These are phyloP conservation scores for Pteromalus puparum DNA, from an alignment of 1,140 invertebrate genomes.

Conservation along the genomic window DNA sequence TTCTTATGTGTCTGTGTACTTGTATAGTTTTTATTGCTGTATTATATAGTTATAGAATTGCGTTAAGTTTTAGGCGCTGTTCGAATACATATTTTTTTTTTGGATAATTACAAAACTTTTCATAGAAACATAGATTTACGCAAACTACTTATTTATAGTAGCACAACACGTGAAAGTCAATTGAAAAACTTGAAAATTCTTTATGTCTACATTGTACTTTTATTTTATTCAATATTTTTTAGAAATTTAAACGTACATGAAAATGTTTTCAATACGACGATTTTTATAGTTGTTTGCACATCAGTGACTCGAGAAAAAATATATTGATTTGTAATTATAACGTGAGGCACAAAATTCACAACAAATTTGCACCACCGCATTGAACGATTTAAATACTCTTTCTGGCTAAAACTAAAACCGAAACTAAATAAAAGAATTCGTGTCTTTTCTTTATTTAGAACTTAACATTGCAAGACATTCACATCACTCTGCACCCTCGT, in stretches of 20 bases:
- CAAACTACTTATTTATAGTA: not conserved
- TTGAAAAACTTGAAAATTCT: not conserved
- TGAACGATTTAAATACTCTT: no score
- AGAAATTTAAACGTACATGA: not conserved
- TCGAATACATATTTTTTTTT: slow-evolving; percentile 40
- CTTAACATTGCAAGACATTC: not conserved
- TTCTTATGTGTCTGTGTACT: not conserved
- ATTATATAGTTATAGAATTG: slow-evolving; percentile 10
- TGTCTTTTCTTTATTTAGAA: no score
- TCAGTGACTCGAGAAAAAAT: no score
- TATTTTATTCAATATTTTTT: not conserved
- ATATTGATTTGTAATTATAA: no score
- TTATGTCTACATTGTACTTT: not conserved
- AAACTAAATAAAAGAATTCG: no score
- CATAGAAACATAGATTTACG: not conserved
- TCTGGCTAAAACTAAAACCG: no score
- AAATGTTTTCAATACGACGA: not conserved
- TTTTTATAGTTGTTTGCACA: no score
- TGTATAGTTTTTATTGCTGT: slow-evolving; percentile 17
- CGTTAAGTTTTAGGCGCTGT: slow-evolving; percentile 7
- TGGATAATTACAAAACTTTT: slow-evolving; percentile 21
- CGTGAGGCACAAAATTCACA: no score
- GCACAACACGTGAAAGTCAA: not conserved
- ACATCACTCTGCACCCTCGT: not conserved
- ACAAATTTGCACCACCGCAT: no score